Evolutionary conservation across 2,113 vertebrate genomes (phyloP), one percentile per base, ranked within the genome.

Genomic region (Haplochromis vanheusdeni): DNA sequence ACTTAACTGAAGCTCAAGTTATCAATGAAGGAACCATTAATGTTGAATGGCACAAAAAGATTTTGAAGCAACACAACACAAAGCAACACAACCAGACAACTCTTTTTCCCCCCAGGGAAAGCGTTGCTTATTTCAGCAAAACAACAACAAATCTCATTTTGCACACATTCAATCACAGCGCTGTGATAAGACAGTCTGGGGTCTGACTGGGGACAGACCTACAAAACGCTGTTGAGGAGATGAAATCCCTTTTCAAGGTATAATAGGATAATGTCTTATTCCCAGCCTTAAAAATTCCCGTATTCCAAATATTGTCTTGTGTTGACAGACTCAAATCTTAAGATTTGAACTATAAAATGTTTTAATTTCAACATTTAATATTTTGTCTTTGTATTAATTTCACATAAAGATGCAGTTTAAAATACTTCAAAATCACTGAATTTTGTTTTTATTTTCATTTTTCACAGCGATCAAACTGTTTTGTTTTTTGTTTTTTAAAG

Each of bases 51-150:
- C 65, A 68, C 11, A 42, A 23, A 42, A 42, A 26, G 12, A 42
- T 42, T 70, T 42, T 26, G n/a, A 42, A 42, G 37, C 37, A 42
- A 70, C 0, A 42, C n/a, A 42, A 3, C 56, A 60, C 14, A 60
- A 60, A 60, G 56, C 28, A 60, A 33, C 58, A 62, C 37, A 73
- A 42, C 21, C 13, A 73, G n/a, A 42, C n/a, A 42, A 26, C 37
- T 42, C 60, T 62, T 62, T 62, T 54, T 60, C 0, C 0, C 23
- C 0, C 54, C 14, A 37, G 60, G 31, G 62, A 68, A 68, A 2
- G 6, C 4, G 1, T 65, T 42, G 65, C 2, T 23, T 14, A 16
- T 42, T 70, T 70, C 65, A 70, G 35, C 35, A 42, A 42, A 70
- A 70, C 35, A 42, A 14, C 37, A 70, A 9, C 35, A 42, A 70